Evolutionary conservation across 1,140 invertebrate genomes (phyloP).

Genomic region (Leptinotarsa undecemlineata): DNA sequence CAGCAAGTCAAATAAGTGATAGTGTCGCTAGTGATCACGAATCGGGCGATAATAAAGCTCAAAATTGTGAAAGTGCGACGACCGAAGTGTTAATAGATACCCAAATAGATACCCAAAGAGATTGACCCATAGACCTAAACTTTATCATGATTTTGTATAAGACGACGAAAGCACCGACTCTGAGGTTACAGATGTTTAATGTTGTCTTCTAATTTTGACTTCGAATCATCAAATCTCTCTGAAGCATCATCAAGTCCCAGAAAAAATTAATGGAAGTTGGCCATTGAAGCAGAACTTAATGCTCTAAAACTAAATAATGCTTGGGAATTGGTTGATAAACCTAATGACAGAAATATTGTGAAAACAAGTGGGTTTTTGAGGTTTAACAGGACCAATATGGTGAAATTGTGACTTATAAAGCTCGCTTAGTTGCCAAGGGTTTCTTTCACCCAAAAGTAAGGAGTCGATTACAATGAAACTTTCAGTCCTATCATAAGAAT

Average conservation of each 20-base stretch:
- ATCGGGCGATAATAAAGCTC: background rate
- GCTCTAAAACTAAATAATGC: slow-evolving; percentile 51
- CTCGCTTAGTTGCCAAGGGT: slow-evolving; percentile 54
- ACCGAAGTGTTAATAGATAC: slow-evolving; percentile 6
- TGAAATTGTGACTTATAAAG: slow-evolving; percentile 45
- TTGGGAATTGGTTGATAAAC: slow-evolving; percentile 49
- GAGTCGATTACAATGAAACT: slow-evolving; percentile 52
- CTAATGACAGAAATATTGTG: slow-evolving; percentile 43
- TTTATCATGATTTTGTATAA: slow-evolving; percentile 11
- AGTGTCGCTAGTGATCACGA: slow-evolving; percentile 13
- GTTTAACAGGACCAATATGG: slow-evolving; percentile 47
- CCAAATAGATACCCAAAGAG: no score
- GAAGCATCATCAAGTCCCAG: slow-evolving; percentile 29
- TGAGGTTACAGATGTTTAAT: slow-evolving; percentile 23
- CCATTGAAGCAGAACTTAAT: slow-evolving; percentile 45
- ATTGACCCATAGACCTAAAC: background rate
- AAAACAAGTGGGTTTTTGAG: slow-evolving; percentile 56
- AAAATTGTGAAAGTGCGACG: no score
- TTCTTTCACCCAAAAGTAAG: slow-evolving; percentile 52
- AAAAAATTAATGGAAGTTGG: slow-evolving; percentile 35
- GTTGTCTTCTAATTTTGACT: slow-evolving; percentile 23
- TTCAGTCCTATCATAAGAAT: slow-evolving; percentile 53
- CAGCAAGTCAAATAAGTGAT: slow-evolving; percentile 1
- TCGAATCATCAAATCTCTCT: slow-evolving; percentile 27
- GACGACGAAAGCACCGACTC: background rate